Base-by-base conservation (phyloP, 2,888 invertebrate species). In the Diaperis boleti region DNA sequence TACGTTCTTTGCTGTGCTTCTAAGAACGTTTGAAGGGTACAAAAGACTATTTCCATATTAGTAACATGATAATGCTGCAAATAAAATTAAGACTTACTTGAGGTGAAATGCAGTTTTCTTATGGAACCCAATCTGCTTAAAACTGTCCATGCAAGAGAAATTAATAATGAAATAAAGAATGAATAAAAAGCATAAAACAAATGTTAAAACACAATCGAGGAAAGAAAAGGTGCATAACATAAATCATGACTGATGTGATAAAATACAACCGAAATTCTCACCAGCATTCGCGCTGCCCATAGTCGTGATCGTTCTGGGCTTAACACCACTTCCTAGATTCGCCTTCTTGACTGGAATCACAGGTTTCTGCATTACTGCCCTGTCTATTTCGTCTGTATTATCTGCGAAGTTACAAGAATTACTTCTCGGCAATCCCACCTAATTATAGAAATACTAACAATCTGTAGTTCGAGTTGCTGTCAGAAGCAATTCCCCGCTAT, bases 401-500 rank as follows among this genome's bases (percentile, higher is more conserved):
- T 59, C 59, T 59, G 39, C 29, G 20, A 41, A 59, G 20, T 49
- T 20, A 42, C 41, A 20, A 33, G 33, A 18, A 22, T 47, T 61
- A 54, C 29, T 61, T n/a, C 20, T 50, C 11, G 17, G 33, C 54
- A 20, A 33, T 22, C 22, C n/a, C 22, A 20, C 11, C 45, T 55
- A 54, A 59, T 22, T 20, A 41, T 35, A 39, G 20, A 42, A 61
- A 67, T 35, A 72, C 76, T 78, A 73, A 79, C 79, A 68, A 47
- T 79, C 79, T 39, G 74, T 66, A 64, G 71, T 72, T 66, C 76
- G 77, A 13, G 79, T 66, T 26, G 94, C 94, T 41, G 92, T 89
- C 1, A 92, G 89, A 76, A 96, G 81, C 35, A 74, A 71, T 49
- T 92, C 87, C 0, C 94, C 95, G 18, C 92, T 89, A 50, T 87